A percentile compares a stretch with the other conserved stretches of the same genome.
Evolutionary conservation across 1,140 invertebrate species (phyloP).

Genomic region (Pollicipes pollicipes): DNA sequence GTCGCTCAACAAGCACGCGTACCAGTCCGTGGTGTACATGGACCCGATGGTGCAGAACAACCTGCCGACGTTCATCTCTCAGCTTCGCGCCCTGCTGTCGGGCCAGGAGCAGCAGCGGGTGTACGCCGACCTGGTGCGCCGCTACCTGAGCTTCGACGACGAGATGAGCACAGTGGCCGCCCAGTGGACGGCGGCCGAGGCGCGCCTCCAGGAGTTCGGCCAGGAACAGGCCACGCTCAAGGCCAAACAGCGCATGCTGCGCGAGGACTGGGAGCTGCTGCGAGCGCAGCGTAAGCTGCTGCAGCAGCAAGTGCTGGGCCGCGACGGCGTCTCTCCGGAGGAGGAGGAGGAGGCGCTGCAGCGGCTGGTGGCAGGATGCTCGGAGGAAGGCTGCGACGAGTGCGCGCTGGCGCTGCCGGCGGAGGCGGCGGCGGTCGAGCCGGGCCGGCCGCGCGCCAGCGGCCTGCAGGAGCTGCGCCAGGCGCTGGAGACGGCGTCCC

Average conservation of each 20-base stretch:
- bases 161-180: slow-evolving; percentile 40
- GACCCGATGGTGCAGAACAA: slow-evolving; percentile 41
- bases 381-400: slow-evolving; percentile 18
- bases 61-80: slow-evolving; percentile 34
- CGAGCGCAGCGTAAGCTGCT: slow-evolving; percentile 32
- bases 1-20: slow-evolving; percentile 41
- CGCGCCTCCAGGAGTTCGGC: slow-evolving; percentile 39
- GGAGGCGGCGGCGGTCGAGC: neutral
- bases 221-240: slow-evolving; percentile 31
- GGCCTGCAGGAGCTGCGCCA: neutral
- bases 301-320: slow-evolving; percentile 26
- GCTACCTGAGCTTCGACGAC: slow-evolving; percentile 40
- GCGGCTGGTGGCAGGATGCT: slow-evolving; percentile 14
- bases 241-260: slow-evolving; percentile 35
- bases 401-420: slow-evolving; percentile 18
- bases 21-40: slow-evolving; percentile 40
- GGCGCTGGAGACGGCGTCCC: neutral
- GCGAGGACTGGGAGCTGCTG: slow-evolving; percentile 38
- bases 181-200: slow-evolving; percentile 38
- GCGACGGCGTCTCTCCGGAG: neutral
- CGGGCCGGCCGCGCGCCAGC: neutral
- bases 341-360: slow-evolving; percentile 10
- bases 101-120: slow-evolving; percentile 16
- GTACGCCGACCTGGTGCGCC: slow-evolving; percentile 34
- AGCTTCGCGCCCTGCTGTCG: slow-evolving; percentile 27